Conservation (phyloP, 1,140 invertebrate genomes). For the Scylla paramamosain region DNA sequence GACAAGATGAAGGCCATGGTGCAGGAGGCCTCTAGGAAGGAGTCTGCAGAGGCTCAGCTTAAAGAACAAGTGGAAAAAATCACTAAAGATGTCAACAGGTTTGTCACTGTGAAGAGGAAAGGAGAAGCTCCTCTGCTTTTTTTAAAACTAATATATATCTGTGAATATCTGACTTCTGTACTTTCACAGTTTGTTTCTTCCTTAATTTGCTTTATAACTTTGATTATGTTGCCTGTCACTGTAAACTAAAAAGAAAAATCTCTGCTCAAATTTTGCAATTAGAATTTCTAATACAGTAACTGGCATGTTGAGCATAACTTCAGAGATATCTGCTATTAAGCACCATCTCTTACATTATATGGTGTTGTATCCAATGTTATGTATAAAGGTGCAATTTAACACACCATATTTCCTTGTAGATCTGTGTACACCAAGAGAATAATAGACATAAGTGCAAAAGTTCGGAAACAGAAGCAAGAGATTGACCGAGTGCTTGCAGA, state of each 20-base stretch:
- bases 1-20: constrained; percentile 69
- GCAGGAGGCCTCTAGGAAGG: constrained; percentile 70
- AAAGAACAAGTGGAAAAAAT: constrained; percentile 64
- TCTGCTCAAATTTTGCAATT: too few relatives aligned
- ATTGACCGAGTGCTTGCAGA: constrained; percentile 68
- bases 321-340: too few relatives aligned
- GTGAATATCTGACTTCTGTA: too few relatives aligned
- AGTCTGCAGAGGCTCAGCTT: constrained; percentile 53
- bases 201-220: too few relatives aligned
- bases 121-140: neutral
- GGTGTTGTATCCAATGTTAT: too few relatives aligned
- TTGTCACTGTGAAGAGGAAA: neutral
- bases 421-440: constrained; percentile 76
- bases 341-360: too few relatives aligned
- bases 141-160: neutral
- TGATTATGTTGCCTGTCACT: too few relatives aligned
- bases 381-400: too few relatives aligned
- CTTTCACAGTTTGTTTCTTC: too few relatives aligned
- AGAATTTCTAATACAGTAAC: too few relatives aligned
- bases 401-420: constrained; percentile 34
- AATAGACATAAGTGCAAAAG: constrained; percentile 74
- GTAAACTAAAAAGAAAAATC: too few relatives aligned
- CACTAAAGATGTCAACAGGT: constrained; percentile 70
- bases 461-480: constrained; percentile 74
- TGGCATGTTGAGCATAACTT: too few relatives aligned